Evolutionary conservation across 2,888 invertebrate species (phyloP).

Genomic region (Buathra laborator): DNA sequence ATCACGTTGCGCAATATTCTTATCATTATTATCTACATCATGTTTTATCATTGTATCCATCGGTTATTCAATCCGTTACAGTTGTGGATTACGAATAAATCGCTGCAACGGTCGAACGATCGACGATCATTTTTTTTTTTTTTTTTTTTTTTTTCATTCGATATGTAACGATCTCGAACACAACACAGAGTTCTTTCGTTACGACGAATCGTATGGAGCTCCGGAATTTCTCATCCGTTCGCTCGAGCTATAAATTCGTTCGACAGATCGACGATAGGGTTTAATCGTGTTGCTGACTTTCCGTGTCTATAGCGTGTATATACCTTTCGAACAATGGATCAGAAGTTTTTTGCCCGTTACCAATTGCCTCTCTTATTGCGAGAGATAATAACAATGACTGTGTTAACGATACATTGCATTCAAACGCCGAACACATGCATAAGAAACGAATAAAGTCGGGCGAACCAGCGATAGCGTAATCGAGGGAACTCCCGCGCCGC

Average conservation of each 20-base stretch:
- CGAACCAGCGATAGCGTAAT: slow-evolving; percentile 2
- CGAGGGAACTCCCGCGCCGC: background rate
- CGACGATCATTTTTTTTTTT: background rate
- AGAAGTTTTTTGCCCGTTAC: slow-evolving; percentile 15
- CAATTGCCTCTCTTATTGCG: slow-evolving; percentile 21
- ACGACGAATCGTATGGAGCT: background rate
- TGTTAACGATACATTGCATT: background rate
- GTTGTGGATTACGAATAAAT: background rate
- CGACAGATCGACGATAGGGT: slow-evolving; percentile 13
- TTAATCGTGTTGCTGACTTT: background rate
- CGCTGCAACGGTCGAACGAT: background rate
- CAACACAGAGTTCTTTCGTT: background rate
- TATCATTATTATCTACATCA: background rate
- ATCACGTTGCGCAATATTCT: background rate
- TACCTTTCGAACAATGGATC: slow-evolving; percentile 21
- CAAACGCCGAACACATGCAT: too few species aligned
- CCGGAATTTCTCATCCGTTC: background rate
- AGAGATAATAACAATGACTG: slow-evolving; percentile 16
- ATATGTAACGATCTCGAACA: background rate
- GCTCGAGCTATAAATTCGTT: slow-evolving; percentile 1
- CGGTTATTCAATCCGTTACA: background rate
- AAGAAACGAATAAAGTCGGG: background rate
- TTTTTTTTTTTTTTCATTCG: background rate
- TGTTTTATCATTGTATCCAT: background rate
- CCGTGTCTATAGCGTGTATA: background rate